Base-by-base conservation (phyloP, 2,888 invertebrate genomes). In the Crepidodera aurea region DNA sequence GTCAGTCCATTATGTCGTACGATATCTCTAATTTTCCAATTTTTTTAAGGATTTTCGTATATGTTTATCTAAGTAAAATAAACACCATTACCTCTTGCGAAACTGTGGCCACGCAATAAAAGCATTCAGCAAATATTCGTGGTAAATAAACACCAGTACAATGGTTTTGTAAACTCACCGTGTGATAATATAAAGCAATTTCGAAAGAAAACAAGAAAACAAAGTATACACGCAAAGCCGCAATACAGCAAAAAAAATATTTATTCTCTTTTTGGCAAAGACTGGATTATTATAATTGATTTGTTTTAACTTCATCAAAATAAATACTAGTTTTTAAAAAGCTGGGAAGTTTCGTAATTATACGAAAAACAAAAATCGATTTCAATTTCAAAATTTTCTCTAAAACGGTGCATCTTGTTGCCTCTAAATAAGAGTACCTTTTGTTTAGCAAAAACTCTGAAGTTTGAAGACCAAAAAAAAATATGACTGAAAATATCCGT, bases 221-320 rank as follows among this genome's bases (percentile, higher is more conserved):
- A 32, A 50, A 54, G 58, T 54, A 44, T 15, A 48, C 71, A 71
- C 70, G 70, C 69, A 61, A 69, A 65, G 66, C 64, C 6, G 34
- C 34, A 34, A 34, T 34, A 34, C 34, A n/a, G 8, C 12, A 34
- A 34, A 34, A 34, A 34, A 34, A 34, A 34, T 34, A 2, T 29
- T 34, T 34, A 8, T 5, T 34, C 10, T 34, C 2, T 34, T 34
- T 13, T 13, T 13, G 4, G 3, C 12, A 34, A 13, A 34, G 10
- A 13, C 34, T 34, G 10, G 34, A 34, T 34, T 34, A 34, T 13
- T 34, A 34, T 32, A 32, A 10, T n/a, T 32, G n/a, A 32, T 32
- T 32, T n/a, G 8, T 32, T 32, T 10, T 7, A 7, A 32, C 6
- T 10, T 32, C 10, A 32, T 32, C 22, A 6, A 2, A 22, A 22